phyloP scores from a whole-genome alignment of 2,888 invertebrate genomes.

The Drosophila conformis region DNA sequence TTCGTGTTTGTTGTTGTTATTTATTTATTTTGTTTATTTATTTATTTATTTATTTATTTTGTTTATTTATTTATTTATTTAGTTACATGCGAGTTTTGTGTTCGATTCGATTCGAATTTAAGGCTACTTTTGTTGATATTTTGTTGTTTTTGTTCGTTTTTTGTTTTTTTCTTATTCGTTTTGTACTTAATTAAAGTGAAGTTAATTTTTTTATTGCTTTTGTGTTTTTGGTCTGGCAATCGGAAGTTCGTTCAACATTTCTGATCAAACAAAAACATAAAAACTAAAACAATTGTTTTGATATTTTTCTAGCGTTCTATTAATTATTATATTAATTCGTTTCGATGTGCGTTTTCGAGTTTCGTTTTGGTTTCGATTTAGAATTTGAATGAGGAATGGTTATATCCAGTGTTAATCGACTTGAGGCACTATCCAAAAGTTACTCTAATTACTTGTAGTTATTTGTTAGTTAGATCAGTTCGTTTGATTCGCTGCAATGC shows the following conservation, averaged over 20 bases:
- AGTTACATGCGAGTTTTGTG: slow-evolving; percentile 46
- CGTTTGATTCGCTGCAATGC: slow-evolving; percentile 73
- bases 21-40: slow-evolving; percentile 8
- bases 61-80: neutral
- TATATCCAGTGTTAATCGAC: slow-evolving; percentile 31
- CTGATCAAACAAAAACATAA: neutral
- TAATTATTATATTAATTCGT: slow-evolving; percentile 2
- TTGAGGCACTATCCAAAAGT: slow-evolving; percentile 46
- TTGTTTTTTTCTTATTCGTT: neutral
- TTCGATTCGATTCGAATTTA: slow-evolving; percentile 30
- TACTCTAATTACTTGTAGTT: slow-evolving; percentile 48
- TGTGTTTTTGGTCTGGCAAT: slow-evolving; percentile 39
- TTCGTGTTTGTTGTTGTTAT: slow-evolving; percentile 55
- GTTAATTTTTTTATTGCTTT: slow-evolving; percentile 22
- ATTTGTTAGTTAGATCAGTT: slow-evolving; percentile 57
- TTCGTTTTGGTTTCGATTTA: slow-evolving; percentile 8
- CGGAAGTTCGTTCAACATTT: slow-evolving; percentile 12
- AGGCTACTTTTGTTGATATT: slow-evolving; percentile 37
- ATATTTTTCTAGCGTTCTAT: slow-evolving; percentile 19
- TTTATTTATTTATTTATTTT: neutral
- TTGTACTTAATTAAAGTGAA: slow-evolving; percentile 9
- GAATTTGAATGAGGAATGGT: slow-evolving; percentile 18
- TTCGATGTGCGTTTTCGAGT: slow-evolving; percentile 1
- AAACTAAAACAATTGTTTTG: slow-evolving; percentile 7
- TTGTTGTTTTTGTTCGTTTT: neutral